Conservation (phyloP, 2,113 vertebrate species). For the Notiomystis cincta region DNA sequence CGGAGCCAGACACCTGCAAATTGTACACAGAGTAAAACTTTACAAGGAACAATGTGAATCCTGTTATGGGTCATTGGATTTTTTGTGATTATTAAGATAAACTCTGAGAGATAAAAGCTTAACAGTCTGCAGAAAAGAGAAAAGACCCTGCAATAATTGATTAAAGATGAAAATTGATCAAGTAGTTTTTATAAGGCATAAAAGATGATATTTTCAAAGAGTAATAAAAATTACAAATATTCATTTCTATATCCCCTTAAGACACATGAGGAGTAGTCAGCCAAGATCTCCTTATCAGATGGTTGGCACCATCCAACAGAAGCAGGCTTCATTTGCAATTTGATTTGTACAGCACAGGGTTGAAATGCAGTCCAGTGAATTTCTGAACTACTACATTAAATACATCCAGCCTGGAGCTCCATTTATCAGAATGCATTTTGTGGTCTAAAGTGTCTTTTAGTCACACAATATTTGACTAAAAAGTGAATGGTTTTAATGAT, state of each 20-base stretch:
- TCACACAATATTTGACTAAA: background rate
- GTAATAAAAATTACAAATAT: conserved; percentile 17
- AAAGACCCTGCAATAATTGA: background rate
- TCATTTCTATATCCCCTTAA: background rate
- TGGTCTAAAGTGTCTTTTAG: background rate
- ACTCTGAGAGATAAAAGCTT: background rate
- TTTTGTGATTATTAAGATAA: conserved; percentile 2
- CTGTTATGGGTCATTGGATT: background rate
- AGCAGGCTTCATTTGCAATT: background rate
- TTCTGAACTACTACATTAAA: background rate
- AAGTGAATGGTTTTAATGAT: background rate
- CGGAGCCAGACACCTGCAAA: background rate
- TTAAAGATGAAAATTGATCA: conserved; percentile 13
- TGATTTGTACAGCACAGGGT: background rate
- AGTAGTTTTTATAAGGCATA: background rate
- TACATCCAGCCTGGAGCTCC: background rate
- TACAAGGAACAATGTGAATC: background rate
- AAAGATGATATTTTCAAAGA: background rate
- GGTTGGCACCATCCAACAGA: background rate
- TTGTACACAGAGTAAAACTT: background rate
- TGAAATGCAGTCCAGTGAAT: conserved; percentile 3
- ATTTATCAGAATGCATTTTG: background rate
- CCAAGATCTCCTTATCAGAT: conserved; percentile 26
- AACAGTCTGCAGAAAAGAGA: background rate
- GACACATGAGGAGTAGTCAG: background rate